A percentile compares a stretch with the other conserved stretches of the same genome.
phyloP scores from a whole-genome alignment of 37 sponge, comb jelly and placozoan genomes.

The Beroe ovata region DNA sequence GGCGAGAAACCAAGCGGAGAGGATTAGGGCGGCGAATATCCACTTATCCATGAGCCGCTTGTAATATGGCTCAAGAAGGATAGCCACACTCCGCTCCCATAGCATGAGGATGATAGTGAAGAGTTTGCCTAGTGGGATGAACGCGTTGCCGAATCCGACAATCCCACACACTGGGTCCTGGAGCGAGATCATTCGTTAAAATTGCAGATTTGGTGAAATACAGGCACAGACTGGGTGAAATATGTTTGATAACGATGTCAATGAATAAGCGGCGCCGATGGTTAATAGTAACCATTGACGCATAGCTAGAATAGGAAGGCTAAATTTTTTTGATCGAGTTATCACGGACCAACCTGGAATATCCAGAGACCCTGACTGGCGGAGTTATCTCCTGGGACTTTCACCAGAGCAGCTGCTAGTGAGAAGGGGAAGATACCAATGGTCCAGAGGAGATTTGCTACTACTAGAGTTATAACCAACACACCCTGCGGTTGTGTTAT shows the following conservation, averaged over 20 bases:
- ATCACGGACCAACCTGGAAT: too few species aligned
- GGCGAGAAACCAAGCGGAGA: constrained; percentile 26
- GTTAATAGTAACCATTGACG: too few species aligned
- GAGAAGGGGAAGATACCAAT: constrained; percentile 66
- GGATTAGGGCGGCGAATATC: background rate
- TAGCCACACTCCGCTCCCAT: constrained; percentile 31
- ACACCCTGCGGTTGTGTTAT: too few species aligned
- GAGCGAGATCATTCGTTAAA: too few species aligned
- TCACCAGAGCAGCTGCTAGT: constrained; percentile 16
- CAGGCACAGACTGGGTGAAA: too few species aligned
- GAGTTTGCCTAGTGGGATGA: constrained; percentile 49
- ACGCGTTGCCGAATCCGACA: constrained; percentile 61
- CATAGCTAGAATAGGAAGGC: too few species aligned
- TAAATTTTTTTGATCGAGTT: too few species aligned
- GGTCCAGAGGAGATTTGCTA: constrained; percentile 53
- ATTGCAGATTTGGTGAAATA: too few species aligned
- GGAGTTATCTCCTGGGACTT: constrained; percentile 32
- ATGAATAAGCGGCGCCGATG: too few species aligned
- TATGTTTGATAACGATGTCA: too few species aligned
- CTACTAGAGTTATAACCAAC: constrained; percentile 4
- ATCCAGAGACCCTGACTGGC: constrained; percentile 65
- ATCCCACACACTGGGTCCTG: constrained; percentile 65
- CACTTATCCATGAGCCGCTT: constrained; percentile 36
- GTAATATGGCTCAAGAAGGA: constrained; percentile 48
- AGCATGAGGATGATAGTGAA: constrained; percentile 59